Evolutionary conservation across 1,140 invertebrate species (phyloP).

Genomic region (Pogonomyrmex barbatus): DNA sequence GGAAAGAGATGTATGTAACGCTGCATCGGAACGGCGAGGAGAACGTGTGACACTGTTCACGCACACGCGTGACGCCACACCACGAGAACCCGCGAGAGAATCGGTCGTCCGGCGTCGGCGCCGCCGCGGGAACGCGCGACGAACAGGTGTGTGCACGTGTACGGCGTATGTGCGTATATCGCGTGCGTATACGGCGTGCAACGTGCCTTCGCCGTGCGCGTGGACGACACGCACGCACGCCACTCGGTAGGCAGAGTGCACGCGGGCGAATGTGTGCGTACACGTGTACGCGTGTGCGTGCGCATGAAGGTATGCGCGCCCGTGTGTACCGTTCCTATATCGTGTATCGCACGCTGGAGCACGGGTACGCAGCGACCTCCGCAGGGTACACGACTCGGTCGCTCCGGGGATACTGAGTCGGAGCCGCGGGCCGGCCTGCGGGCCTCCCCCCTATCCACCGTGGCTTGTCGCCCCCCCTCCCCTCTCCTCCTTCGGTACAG

Average conservation of each 20-base stretch:
- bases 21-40: neutral
- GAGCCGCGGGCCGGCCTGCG: conserved; percentile 86
- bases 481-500: conserved; percentile 48
- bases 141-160: conserved; percentile 69
- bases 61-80: neutral
- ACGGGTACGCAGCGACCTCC: conserved; percentile 75
- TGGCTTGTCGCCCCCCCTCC: conserved; percentile 12
- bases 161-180: conserved; percentile 29
- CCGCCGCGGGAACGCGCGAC: conserved; percentile 25
- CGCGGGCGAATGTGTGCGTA: neutral
- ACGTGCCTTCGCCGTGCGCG: conserved; percentile 10
- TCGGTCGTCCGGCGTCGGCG: neutral
- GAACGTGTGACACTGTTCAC: conserved; percentile 23
- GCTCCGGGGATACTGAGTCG: conserved; percentile 85
- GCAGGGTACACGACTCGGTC: conserved; percentile 83
- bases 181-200: conserved; percentile 3
- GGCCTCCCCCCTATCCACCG: conserved; percentile 81
- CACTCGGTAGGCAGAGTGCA: conserved; percentile 14
- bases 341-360: conserved; percentile 60
- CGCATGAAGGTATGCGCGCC: conserved; percentile 1
- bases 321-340: conserved; percentile 31
- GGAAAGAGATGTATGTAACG: neutral
- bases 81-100: conserved; percentile 8
- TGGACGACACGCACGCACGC: neutral
- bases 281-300: too few relatives aligned